Base-by-base conservation (phyloP, 2,888 invertebrate species). In the Coronaproctus castanopsis region DNA sequence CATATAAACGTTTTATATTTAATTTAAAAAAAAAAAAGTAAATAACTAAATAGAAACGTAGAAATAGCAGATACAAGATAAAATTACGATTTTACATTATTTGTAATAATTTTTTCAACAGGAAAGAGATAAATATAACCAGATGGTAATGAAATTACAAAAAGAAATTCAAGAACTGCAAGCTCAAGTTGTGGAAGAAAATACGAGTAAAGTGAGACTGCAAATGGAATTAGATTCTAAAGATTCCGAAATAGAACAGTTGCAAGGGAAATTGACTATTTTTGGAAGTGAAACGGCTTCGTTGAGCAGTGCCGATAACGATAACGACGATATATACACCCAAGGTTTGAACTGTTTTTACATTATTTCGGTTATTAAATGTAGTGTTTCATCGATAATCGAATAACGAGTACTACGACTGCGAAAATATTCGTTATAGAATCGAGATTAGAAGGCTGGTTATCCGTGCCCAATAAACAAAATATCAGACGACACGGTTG, bases 141-240 rank as follows among this genome's bases (percentile, higher is more conserved):
- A 91, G 72, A 80, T 87, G 76, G 80, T 85, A 62, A 78, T 81
- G 65, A 88, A 88, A 72, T 82, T 83, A 74, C 85, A 86, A 72
- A 84, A 87, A 63, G 89, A 88, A 69, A 73, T 88, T 66, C 88
- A 89, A 72, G 95, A 96, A 69, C 76, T 80, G 60, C 76, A 92
- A 77, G 84, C 87, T 63, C 84, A 86, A 71, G 77, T 89, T 55
- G 80, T 81, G 62, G 88, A 87, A 70, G 92, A 92, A 69, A 83
- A 81, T 71, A 80, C 83, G 67, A 76, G 80, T 10, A 81, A 80
- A 66, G 77, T 85, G 66, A 81, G 86, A 63, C 78, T 93, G 62
- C 87, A 90, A 72, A 95, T 95, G 93, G 96, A 97, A 75, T 79
- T 93, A 62, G 95, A 95, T 73, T 88, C 90, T 69, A 96, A 95